phyloP scores from a whole-genome alignment of 2,113 vertebrate species.

The Upupa epops region DNA sequence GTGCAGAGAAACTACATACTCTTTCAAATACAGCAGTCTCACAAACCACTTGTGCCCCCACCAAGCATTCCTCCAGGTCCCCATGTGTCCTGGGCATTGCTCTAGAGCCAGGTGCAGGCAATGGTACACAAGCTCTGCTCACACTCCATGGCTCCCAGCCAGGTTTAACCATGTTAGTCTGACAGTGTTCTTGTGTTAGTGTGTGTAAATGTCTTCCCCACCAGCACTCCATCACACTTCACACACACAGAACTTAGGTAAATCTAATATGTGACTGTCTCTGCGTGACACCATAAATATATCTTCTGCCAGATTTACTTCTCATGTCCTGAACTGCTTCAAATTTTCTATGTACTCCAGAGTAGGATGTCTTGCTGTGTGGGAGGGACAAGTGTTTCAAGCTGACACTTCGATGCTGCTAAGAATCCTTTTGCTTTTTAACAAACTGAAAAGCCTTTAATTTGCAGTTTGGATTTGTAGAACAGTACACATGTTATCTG shows the following conservation, averaged over 20 bases:
- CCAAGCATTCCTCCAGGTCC: background rate
- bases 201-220: rapidly evolving
- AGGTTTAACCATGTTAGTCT: background rate
- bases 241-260: background rate
- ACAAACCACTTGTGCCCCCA: background rate
- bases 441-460: background rate
- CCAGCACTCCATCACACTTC: background rate
- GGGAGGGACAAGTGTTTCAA: background rate
- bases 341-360: background rate
- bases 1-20: background rate
- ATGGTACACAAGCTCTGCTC: background rate
- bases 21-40: background rate
- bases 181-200: too few relatives aligned
- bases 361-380: background rate
- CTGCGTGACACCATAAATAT: background rate
- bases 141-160: background rate
- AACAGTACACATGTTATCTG: background rate
- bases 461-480: background rate
- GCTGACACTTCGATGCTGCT: background rate
- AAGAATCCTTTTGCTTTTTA: background rate
- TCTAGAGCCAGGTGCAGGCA: background rate
- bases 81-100: background rate
- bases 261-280: background rate
- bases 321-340: background rate
- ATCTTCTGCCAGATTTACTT: background rate